A percentile compares a stretch with the other conserved stretches of the same genome.
phyloP scores from a whole-genome alignment of 2,797 vertebrate genomes.

The Silurus lanzhouensis region DNA sequence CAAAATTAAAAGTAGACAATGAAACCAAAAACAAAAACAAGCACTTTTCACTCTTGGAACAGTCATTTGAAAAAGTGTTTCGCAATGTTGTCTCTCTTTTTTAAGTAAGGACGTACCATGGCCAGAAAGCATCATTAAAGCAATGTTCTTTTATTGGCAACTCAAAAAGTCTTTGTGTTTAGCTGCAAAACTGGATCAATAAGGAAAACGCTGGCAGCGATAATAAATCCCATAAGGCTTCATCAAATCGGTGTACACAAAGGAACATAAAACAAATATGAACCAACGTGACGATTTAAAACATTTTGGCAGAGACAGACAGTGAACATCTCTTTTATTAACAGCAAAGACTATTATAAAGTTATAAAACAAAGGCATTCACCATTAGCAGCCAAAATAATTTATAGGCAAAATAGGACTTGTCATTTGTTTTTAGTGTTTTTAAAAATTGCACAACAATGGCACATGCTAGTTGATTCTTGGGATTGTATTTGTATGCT shows the following conservation, averaged over 20 bases:
- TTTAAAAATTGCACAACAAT: background rate
- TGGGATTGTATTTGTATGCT: background rate
- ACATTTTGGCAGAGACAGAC: background rate
- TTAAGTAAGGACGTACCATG: background rate
- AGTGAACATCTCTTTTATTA: background rate
- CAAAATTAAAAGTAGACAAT: background rate
- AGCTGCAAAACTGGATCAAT: background rate
- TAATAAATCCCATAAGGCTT: conserved; percentile 9
- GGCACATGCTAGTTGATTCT: background rate
- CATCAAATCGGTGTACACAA: background rate
- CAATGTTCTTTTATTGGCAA: background rate
- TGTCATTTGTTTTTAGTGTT: background rate
- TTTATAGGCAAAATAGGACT: background rate
- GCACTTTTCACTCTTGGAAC: background rate
- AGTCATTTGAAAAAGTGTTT: background rate
- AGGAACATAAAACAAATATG: background rate
- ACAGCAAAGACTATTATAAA: background rate
- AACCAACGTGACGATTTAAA: background rate
- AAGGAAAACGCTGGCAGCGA: background rate
- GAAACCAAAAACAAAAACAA: background rate
- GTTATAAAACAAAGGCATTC: background rate
- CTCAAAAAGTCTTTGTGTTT: conserved; percentile 5
- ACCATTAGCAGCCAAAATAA: background rate
- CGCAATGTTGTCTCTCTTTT: background rate
- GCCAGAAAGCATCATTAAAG: conserved; percentile 8